Conservation (phyloP, 1,140 invertebrate species). For the Amyelois transitella region DNA sequence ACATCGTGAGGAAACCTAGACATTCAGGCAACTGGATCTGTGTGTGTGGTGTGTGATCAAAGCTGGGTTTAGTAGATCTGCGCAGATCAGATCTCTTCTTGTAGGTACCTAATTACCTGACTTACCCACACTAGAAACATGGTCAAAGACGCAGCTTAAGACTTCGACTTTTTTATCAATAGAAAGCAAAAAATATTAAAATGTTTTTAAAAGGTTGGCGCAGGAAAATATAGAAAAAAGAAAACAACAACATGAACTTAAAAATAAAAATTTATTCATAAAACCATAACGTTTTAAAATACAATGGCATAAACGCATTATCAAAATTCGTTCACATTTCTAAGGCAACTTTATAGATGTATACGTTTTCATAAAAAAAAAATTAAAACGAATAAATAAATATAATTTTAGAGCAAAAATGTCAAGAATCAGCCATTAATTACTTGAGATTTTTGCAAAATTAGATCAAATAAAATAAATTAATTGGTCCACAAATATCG, state of each 20-base stretch:
- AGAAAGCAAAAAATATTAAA: neutral
- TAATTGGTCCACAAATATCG: slow-evolving; percentile 38
- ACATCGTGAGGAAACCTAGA: too few relatives aligned
- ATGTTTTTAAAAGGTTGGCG: slow-evolving; percentile 11
- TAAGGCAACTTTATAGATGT: slow-evolving; percentile 54
- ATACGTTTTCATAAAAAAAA: slow-evolving; percentile 24
- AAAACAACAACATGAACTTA: slow-evolving; percentile 49
- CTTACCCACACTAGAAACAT: too few relatives aligned
- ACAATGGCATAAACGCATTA: slow-evolving; percentile 45
- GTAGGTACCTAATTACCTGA: too few relatives aligned
- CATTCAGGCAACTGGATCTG: too few relatives aligned
- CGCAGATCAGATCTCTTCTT: too few relatives aligned
- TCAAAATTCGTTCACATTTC: slow-evolving; percentile 47
- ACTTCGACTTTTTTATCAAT: too few relatives aligned
- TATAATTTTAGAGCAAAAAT: slow-evolving; percentile 52
- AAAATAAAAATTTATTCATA: slow-evolving; percentile 65
- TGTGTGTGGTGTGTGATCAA: too few relatives aligned
- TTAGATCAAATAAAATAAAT: slow-evolving; percentile 6
- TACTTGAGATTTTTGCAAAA: slow-evolving; percentile 58
- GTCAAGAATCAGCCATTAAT: slow-evolving; percentile 65
- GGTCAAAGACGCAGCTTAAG: too few relatives aligned
- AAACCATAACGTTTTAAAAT: slow-evolving; percentile 42
- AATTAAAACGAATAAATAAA: slow-evolving; percentile 20
- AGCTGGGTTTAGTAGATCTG: too few relatives aligned
- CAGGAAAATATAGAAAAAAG: slow-evolving; percentile 35